Conservation (phyloP, 2,888 invertebrate genomes). For the Strigamia transsilvanica region DNA sequence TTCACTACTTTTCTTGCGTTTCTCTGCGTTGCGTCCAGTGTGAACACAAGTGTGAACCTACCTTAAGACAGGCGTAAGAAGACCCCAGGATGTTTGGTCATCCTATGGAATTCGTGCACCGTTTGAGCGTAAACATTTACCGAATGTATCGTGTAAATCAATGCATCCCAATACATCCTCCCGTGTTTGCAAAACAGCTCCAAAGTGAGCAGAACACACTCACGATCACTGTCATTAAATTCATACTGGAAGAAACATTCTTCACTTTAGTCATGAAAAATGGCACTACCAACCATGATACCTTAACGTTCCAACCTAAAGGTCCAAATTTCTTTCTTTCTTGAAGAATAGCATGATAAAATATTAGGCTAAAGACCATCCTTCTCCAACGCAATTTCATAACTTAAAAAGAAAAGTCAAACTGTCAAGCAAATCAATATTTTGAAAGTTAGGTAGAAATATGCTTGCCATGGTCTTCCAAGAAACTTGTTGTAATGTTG, state of each 20-base stretch:
- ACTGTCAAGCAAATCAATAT: background rate
- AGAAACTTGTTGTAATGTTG: constrained; percentile 81
- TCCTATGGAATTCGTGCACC: too few species aligned
- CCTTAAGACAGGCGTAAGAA: too few species aligned
- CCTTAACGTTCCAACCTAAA: constrained; percentile 66
- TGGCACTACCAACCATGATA: constrained; percentile 55
- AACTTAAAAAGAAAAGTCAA: constrained; percentile 54
- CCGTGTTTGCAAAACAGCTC: constrained; percentile 75
- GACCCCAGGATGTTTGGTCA: too few species aligned
- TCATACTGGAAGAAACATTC: constrained; percentile 61
- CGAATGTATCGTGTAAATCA: constrained; percentile 76
- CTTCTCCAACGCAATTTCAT: constrained; percentile 63
- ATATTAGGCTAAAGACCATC: constrained; percentile 65
- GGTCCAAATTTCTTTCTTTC: constrained; percentile 66
- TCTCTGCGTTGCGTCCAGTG: too few species aligned
- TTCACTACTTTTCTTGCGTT: too few species aligned
- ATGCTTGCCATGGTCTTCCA: constrained; percentile 77
- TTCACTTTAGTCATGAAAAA: constrained; percentile 54
- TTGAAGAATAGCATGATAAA: constrained; percentile 65
- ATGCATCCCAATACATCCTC: constrained; percentile 85
- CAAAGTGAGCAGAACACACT: constrained; percentile 65
- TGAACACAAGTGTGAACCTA: too few species aligned
- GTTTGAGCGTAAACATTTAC: too few species aligned
- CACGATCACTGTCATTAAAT: constrained; percentile 65
- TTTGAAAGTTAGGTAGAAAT: background rate